These are phyloP conservation scores for Poeciliopsis prolifica DNA, from an alignment of 2,113 vertebrate genomes.

Conservation along the genomic window DNA sequence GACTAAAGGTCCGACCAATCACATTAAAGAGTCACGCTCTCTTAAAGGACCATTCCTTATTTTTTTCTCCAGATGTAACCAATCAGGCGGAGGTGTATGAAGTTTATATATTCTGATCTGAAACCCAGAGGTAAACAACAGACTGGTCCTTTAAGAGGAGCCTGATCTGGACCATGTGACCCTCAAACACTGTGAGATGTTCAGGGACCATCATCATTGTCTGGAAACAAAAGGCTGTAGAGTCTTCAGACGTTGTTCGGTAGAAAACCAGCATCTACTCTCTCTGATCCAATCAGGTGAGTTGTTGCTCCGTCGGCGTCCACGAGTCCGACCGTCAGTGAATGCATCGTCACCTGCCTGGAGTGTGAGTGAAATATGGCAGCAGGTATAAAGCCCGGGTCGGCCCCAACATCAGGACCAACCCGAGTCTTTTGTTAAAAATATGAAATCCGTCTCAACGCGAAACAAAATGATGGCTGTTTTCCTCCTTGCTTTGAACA, in stretches of 20 bases:
- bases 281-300: not conserved
- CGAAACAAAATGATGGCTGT: not conserved
- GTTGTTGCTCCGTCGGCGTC: conserved; percentile 8
- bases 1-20: conserved; percentile 12
- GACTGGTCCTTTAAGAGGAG: conserved; percentile 17
- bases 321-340: not conserved
- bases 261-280: conserved; percentile 71
- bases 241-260: conserved; percentile 1
- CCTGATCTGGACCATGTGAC: not conserved
- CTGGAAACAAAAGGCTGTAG: conserved; percentile 1
- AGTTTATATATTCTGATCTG: not conserved
- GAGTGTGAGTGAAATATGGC: conserved; percentile 7
- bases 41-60: conserved; percentile 15
- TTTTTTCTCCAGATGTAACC: not conserved
- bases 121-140: not conserved
- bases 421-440: not conserved
- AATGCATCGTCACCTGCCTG: not conserved
- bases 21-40: not conserved
- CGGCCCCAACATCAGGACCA: not conserved
- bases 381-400: conserved; percentile 14
- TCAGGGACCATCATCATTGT: not conserved
- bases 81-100: not conserved
- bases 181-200: not conserved
- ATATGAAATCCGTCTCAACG: not conserved
- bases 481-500: not conserved